Conservation (phyloP, 2,113 vertebrate species). For the Nannospalax galili region DNA sequence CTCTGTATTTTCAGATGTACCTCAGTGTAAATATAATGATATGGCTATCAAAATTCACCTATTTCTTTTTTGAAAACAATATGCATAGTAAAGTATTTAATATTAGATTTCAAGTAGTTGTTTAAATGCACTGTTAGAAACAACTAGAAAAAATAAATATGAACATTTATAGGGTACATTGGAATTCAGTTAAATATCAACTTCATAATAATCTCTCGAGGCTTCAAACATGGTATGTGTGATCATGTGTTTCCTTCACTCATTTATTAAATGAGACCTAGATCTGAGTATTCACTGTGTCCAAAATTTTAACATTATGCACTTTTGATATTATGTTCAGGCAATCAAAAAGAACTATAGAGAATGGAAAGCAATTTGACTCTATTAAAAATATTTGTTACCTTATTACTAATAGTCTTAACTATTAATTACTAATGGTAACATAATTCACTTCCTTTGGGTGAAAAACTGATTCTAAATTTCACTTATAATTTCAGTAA, state of each 20-base stretch:
- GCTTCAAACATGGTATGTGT: not conserved
- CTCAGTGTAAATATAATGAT: constrained; percentile 40
- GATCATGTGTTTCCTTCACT: not conserved
- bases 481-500: not conserved
- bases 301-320: not conserved
- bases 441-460: not conserved
- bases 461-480: not conserved
- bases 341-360: not conserved
- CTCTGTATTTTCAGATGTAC: constrained; percentile 23
- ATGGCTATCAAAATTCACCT: no score
- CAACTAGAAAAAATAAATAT: not conserved
- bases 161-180: not conserved
- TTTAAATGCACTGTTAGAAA: constrained; percentile 10
- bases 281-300: not conserved
- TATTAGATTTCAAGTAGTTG: not conserved
- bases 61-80: constrained; percentile 9
- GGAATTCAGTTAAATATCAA: not conserved
- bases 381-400: not conserved
- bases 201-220: not conserved
- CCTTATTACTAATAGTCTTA: not conserved
- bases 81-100: constrained; percentile 12
- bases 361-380: constrained; percentile 19
- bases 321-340: not conserved
- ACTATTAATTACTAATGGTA: not conserved
- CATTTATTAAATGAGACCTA: not conserved